Evolutionary conservation across 2,888 invertebrate genomes (phyloP).

Genomic region (Cristatella mucedo): DNA sequence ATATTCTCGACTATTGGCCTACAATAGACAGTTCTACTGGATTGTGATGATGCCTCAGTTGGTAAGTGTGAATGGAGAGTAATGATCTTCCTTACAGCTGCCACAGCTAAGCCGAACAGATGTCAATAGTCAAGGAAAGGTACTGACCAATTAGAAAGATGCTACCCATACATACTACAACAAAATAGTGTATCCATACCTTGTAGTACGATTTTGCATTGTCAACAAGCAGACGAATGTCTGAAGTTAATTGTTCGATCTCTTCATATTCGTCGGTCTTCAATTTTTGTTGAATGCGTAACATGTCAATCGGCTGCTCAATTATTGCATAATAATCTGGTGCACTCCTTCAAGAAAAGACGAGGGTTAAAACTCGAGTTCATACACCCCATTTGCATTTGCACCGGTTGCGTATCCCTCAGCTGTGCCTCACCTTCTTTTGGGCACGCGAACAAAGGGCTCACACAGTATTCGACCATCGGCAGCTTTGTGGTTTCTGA

Average conservation of each 20-base stretch:
- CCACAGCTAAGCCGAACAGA: too few relatives aligned
- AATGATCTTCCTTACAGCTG: too few relatives aligned
- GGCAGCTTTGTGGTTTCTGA: constrained; percentile 74
- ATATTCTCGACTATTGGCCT: constrained; percentile 64
- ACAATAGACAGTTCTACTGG: too few relatives aligned
- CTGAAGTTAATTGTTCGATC: constrained; percentile 71
- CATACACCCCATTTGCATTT: not conserved
- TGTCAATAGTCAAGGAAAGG: too few relatives aligned
- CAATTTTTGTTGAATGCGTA: constrained; percentile 84
- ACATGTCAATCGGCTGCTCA: constrained; percentile 78
- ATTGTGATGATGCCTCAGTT: too few relatives aligned
- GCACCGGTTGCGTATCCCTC: not conserved
- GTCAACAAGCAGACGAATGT: constrained; percentile 74
- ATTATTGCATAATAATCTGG: constrained; percentile 53
- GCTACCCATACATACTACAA: constrained; percentile 6
- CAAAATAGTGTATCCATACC: constrained; percentile 34
- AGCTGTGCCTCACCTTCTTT: constrained; percentile 53
- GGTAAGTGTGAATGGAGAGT: too few relatives aligned
- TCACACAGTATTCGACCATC: constrained; percentile 80
- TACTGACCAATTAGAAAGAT: too few relatives aligned
- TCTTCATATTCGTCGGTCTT: constrained; percentile 93
- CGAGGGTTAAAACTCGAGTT: not conserved
- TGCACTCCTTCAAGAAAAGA: constrained; percentile 24
- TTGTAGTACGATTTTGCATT: constrained; percentile 91
- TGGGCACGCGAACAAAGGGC: constrained; percentile 82